A percentile compares a stretch with the other conserved stretches of the same genome.
Evolutionary conservation across 2,113 vertebrate species (phyloP).

Genomic region (Athene noctua): DNA sequence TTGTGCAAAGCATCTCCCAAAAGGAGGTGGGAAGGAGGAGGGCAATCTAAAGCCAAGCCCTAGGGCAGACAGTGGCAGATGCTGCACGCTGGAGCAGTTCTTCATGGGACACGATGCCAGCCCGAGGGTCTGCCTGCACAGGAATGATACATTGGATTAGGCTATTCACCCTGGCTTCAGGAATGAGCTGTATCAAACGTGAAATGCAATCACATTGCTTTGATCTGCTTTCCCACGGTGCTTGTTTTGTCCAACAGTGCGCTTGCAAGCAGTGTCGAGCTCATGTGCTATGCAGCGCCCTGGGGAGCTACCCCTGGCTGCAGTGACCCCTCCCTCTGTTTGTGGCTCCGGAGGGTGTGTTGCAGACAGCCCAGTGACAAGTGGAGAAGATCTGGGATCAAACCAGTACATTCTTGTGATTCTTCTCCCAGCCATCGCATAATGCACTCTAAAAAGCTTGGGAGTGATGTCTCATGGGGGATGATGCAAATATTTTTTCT

Average conservation of each 20-base stretch:
- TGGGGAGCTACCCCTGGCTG: not conserved
- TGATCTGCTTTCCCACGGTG: not conserved
- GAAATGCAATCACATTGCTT: constrained; percentile 54
- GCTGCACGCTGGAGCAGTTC: constrained; percentile 46
- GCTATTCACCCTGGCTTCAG: constrained; percentile 46
- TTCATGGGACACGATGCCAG: constrained; percentile 7
- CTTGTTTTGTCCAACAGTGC: not conserved
- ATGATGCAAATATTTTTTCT: not conserved
- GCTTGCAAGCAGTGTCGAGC: not conserved
- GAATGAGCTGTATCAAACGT: constrained; percentile 30
- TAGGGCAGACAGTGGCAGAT: constrained; percentile 46
- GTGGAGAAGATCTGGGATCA: not conserved
- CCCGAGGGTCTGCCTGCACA: constrained; percentile 59
- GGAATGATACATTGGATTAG: constrained; percentile 63
- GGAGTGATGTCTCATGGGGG: not conserved
- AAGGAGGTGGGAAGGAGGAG: constrained; percentile 15
- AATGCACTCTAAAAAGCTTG: not conserved
- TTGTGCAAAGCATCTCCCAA: not conserved
- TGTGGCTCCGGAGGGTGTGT: not conserved
- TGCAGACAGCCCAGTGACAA: not conserved
- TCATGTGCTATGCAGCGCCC: rapidly evolving
- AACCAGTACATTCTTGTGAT: not conserved
- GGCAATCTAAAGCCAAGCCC: constrained; percentile 47
- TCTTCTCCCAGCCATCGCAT: not conserved
- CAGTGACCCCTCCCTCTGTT: not conserved